Base-by-base conservation (phyloP, 1,140 invertebrate genomes). In the Capitella teleta region DNA sequence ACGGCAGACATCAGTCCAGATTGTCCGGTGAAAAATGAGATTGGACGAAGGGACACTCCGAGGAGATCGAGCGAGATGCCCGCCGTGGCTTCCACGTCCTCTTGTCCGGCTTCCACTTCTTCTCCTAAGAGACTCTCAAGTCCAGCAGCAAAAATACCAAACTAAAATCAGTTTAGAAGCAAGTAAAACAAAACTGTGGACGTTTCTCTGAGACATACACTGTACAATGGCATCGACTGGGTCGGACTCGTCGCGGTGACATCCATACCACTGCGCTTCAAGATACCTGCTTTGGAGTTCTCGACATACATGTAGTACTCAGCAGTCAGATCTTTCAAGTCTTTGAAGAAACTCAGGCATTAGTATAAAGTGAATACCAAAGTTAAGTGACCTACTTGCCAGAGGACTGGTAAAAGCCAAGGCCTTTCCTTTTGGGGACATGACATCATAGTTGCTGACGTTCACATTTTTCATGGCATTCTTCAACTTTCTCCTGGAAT, bases 1-100 rank as follows among this genome's bases (percentile, higher is more conserved):
- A 91, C 82, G 57, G 89, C 86, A 0, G 86, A 80, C 87, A 92
- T 90, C 0, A 93, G 72, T 62, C 90, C 86, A 0, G 82, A 78
- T 60, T 87, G 83, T 0, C 87, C 85, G 2, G 75, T 78, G 67
- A 93, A 93, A 61, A 93, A 91, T 14, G 85, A 76, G 53, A 89
- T 84, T 0, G 88, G 87, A 42, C 87, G 72, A 8, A 91, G 68
- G 50, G 86, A 78, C 0, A 85, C 81, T 16, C 83, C 86, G 40
- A 88, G 70, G 1, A 92, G 72, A 1, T 79, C 79, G 2, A 92
- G 74, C 63, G 88, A 83, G 80, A 93, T 85, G 23, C 88, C 89
- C 14, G 87, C 87, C 0, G 84, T 86, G 0, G 84, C 76, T 8
- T 76, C 61, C 28, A 48, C 51, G 26, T 54, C 58, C 14, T 52